Evolutionary conservation across 92 coral and sea anemone genomes (phyloP), one percentile per base, ranked within the genome.

Genomic region (Epizoanthus stellaris): DNA sequence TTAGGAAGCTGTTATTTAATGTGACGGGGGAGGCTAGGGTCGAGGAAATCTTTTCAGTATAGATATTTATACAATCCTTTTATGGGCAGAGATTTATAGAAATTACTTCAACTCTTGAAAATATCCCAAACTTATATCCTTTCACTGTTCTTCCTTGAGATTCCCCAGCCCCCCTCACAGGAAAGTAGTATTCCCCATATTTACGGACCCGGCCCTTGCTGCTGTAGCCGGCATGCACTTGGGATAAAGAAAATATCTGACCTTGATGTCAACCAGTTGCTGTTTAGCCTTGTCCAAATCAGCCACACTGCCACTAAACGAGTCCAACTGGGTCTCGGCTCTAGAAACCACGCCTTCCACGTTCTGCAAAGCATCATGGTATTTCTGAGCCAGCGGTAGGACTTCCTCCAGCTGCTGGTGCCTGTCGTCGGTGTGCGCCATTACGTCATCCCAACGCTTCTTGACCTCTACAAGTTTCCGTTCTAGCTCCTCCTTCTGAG

Each of bases 361-460:
- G 66, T 95, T 93, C 88, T 93, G 91, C 60, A 93, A 76, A 54
- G 98, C 92, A 83, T 89, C 96, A 85, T 93, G 92, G 90, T 92
- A 96, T 39, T 92, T 93, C 87, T 90, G 93, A 67, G 99, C 95
- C 90, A 96, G 95, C 75, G 99, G 99, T 39, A 94, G 70, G n/a
- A 94, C 79, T 65, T 91, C 94, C 42, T 81, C 90, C 59, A 96
- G 69, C 69, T 94, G 95, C 57, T 84, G 85, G 60, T 90, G 95
- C 71, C 98, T 82, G 36, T 84, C 86, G 73, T 88, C 86, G 1
- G 90, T 86, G 49, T 89, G 88, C 25, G 72, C 82, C 85, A 89
- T 94, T 15, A 94, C 87, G 81, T 87, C 88, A 43, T 90, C 93
- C 96, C 97, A 96, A 19, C 94, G 86, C 62, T 87, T 89, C 80